phyloP scores from a whole-genome alignment of 1,140 invertebrate genomes.

The Hyphantria cunea region DNA sequence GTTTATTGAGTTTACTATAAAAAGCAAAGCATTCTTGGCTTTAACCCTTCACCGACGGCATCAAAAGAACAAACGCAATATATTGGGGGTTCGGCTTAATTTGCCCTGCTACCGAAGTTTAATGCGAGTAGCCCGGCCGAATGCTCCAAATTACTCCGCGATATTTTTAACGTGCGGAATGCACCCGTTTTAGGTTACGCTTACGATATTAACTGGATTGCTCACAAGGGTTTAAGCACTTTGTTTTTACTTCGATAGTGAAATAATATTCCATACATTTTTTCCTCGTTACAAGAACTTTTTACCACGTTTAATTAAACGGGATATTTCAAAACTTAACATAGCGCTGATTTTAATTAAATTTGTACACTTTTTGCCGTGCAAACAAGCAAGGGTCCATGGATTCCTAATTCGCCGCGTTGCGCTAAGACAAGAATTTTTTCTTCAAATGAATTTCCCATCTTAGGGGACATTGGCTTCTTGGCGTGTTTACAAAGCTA shows the following conservation, averaged over 20 bases:
- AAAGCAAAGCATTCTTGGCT: conserved; percentile 82
- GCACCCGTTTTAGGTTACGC: conserved; percentile 71
- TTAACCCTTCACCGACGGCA: conserved; percentile 79
- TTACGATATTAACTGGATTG: conserved; percentile 70
- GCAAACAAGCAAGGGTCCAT: conserved; percentile 54
- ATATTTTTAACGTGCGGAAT: conserved; percentile 80
- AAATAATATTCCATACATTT: conserved; percentile 7
- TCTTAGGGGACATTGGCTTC: conserved; percentile 79
- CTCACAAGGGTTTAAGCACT: conserved; percentile 41
- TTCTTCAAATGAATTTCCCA: conserved; percentile 76
- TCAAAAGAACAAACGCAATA: conserved; percentile 82
- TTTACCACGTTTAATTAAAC: too few species aligned
- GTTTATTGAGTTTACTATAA: conserved; percentile 75
- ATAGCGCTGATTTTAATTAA: conserved; percentile 25
- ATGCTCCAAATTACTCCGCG: conserved; percentile 77
- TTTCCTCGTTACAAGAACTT: too few species aligned
- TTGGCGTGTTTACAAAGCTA: conserved; percentile 74
- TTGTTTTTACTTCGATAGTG: conserved; percentile 26
- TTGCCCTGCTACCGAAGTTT: conserved; percentile 73
- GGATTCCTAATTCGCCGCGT: conserved; percentile 62
- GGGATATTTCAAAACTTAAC: too few species aligned
- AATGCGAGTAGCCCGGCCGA: conserved; percentile 68
- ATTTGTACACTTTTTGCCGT: conserved; percentile 37
- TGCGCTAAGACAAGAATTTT: conserved; percentile 65
- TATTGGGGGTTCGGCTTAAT: conserved; percentile 76